Evolutionary conservation across 2,113 vertebrate species (phyloP).

Genomic region (Pterocles burchelli): DNA sequence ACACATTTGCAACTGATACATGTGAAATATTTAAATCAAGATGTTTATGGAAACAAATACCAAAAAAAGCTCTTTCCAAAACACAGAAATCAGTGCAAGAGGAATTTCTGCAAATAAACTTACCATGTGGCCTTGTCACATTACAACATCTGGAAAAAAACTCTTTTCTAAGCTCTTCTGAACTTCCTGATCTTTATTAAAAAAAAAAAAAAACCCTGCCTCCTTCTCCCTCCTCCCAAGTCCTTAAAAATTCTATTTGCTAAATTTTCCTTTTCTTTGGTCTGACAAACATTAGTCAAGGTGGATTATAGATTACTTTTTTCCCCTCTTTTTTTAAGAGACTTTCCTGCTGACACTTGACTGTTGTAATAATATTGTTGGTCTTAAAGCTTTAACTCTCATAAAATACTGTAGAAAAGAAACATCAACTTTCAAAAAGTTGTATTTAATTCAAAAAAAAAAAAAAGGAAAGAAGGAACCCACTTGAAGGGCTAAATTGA

Average conservation of each 20-base stretch:
- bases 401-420: conserved; percentile 18
- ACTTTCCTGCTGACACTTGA: conserved; percentile 4
- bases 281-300: conserved; percentile 50
- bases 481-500: neutral
- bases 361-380: neutral
- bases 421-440: neutral
- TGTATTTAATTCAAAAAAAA: neutral
- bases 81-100: neutral
- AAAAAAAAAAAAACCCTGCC: conserved; percentile 1
- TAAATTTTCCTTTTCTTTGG: conserved; percentile 21
- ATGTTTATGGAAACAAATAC: neutral
- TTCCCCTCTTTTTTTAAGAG: neutral
- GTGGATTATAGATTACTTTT: conserved; percentile 24
- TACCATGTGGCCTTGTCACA: neutral
- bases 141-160: conserved; percentile 21
- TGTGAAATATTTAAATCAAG: neutral
- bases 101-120: conserved; percentile 24
- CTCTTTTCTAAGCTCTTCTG: conserved; percentile 18
- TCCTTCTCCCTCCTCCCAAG: neutral
- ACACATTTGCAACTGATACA: neutral
- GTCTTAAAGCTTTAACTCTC: neutral
- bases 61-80: neutral
- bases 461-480: neutral
- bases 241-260: conserved; percentile 12
- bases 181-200: conserved; percentile 44